phyloP scores from a whole-genome alignment of 2,888 invertebrate species.

The Anorthoa munda region DNA sequence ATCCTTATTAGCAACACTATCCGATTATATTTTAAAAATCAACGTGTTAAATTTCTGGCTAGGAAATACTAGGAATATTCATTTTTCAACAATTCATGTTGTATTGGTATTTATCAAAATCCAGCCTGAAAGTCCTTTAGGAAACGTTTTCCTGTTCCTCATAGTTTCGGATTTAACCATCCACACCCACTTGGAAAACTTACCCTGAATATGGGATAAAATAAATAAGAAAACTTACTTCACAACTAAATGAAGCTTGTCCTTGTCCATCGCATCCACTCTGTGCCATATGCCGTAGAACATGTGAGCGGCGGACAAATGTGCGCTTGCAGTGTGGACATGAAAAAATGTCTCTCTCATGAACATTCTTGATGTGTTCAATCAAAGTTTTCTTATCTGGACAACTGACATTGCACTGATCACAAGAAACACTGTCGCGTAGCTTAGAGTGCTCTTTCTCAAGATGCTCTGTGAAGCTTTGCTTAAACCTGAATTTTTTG shows the following conservation, averaged over 20 bases:
- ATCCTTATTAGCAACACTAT: too few species aligned
- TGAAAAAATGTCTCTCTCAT: constrained; percentile 85
- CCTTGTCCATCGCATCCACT: constrained; percentile 92
- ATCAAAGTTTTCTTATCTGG: constrained; percentile 91
- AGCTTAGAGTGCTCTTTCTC: constrained; percentile 93
- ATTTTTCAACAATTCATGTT: too few species aligned
- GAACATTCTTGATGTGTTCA: constrained; percentile 93
- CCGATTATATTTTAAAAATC: too few species aligned
- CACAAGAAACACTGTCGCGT: constrained; percentile 92
- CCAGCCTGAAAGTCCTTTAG: too few species aligned
- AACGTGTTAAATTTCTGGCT: too few species aligned
- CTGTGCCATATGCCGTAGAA: constrained; percentile 93
- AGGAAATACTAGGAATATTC: too few species aligned
- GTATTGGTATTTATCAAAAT: too few species aligned
- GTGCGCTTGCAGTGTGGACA: constrained; percentile 93
- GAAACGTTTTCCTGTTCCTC: too few species aligned
- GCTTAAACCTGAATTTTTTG: constrained; percentile 93
- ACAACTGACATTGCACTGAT: constrained; percentile 93
- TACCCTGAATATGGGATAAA: too few species aligned
- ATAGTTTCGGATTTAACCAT: too few species aligned
- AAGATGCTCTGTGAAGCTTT: constrained; percentile 92
- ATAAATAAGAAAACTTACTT: constrained; percentile 73
- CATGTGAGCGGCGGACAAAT: constrained; percentile 95
- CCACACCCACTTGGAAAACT: too few species aligned
- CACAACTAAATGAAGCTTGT: constrained; percentile 76